phyloP scores from a whole-genome alignment of 2,888 invertebrate genomes.

The Sminthurides aquaticus region DNA sequence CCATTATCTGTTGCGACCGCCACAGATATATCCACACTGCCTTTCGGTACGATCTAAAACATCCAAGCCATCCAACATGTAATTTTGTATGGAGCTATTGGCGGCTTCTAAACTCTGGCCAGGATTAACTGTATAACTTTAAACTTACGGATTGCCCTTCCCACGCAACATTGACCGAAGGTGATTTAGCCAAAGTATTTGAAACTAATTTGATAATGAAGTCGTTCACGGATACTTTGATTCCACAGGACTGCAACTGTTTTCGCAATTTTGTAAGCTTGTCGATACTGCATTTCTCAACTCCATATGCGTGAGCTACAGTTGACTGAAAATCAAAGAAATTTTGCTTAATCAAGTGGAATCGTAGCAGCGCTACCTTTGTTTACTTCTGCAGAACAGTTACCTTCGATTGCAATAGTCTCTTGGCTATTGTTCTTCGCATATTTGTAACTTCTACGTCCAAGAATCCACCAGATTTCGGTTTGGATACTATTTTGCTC shows the following conservation, averaged over 20 bases:
- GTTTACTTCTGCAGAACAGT: too few relatives aligned
- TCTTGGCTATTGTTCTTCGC: conserved; percentile 58
- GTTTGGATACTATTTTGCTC: conserved; percentile 26
- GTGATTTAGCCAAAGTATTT: conserved; percentile 53
- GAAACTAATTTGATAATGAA: conserved; percentile 59
- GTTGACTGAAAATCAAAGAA: conserved; percentile 49
- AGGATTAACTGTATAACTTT: neutral
- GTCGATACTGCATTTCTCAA: conserved; percentile 53
- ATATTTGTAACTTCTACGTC: conserved; percentile 57
- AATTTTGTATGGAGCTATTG: neutral
- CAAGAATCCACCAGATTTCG: conserved; percentile 45
- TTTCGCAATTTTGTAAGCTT: conserved; percentile 52
- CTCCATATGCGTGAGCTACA: conserved; percentile 61
- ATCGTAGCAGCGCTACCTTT: too few relatives aligned
- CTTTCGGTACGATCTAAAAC: conserved; percentile 46
- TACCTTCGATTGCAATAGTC: conserved; percentile 59
- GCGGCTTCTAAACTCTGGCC: neutral
- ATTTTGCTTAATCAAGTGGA: conserved; percentile 13
- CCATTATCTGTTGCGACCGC: conserved; percentile 61
- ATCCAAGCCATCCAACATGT: neutral
- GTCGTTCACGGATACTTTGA: conserved; percentile 59
- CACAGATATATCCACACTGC: conserved; percentile 55
- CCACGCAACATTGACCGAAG: conserved; percentile 50
- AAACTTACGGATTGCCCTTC: conserved; percentile 48
- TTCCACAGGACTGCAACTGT: conserved; percentile 51